Conservation (phyloP, 2,888 invertebrate genomes). For the Lithodes maja region DNA sequence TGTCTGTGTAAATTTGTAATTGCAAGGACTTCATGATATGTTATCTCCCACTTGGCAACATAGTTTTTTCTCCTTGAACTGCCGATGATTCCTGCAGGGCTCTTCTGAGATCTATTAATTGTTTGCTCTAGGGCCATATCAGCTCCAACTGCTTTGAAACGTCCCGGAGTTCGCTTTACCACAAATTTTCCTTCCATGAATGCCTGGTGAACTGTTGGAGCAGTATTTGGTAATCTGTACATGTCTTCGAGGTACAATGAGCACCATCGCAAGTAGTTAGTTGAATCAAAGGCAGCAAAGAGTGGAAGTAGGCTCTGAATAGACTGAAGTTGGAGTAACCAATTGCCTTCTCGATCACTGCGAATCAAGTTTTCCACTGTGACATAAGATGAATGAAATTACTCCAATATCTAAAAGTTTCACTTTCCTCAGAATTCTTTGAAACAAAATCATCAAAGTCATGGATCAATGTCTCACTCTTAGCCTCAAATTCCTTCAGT, state of each 20-base stretch:
- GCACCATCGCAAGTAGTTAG: slow-evolving; percentile 22
- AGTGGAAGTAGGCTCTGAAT: slow-evolving; percentile 5
- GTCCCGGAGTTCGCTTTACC: slow-evolving; percentile 1
- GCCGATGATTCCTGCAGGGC: slow-evolving; percentile 29
- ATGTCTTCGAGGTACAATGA: slow-evolving; percentile 16
- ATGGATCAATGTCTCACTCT: background rate
- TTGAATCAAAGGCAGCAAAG: slow-evolving; percentile 22
- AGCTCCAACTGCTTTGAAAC: slow-evolving; percentile 34
- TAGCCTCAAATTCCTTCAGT: background rate
- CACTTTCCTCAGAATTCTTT: background rate
- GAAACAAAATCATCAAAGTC: background rate
- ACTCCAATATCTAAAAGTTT: slow-evolving; percentile 7
- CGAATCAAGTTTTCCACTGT: background rate
- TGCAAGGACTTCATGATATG: slow-evolving; percentile 1
- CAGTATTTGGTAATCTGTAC: slow-evolving; percentile 1
- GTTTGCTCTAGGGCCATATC: slow-evolving; percentile 34
- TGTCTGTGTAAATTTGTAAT: slow-evolving; percentile 20
- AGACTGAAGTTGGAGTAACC: slow-evolving; percentile 6
- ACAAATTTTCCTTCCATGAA: slow-evolving; percentile 31
- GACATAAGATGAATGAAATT: no score
- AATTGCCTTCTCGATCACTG: slow-evolving; percentile 11
- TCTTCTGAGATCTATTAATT: slow-evolving; percentile 24
- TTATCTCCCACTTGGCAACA: slow-evolving; percentile 11
- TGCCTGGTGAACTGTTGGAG: slow-evolving; percentile 7
- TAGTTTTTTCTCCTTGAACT: slow-evolving; percentile 19